phyloP scores from a whole-genome alignment of 2,113 vertebrate genomes.

The Xerus inauris region DNA sequence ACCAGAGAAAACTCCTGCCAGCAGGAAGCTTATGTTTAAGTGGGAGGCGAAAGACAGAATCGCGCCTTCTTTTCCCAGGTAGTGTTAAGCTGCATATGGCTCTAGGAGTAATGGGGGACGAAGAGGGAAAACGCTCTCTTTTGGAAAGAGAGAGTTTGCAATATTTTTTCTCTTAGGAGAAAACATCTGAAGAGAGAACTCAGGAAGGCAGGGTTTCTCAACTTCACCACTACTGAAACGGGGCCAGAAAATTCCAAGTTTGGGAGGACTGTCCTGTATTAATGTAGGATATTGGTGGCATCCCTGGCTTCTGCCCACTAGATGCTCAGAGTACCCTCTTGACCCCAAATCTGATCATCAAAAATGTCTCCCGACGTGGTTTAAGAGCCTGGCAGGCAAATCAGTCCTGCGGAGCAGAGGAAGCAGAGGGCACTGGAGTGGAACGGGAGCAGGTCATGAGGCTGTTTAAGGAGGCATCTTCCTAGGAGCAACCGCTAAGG shows the following conservation, averaged over 20 bases:
- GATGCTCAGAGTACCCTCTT: background rate
- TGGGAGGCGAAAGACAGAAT: background rate
- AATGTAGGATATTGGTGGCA: background rate
- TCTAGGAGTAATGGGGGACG: no score
- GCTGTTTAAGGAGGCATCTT: background rate
- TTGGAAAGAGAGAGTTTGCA: background rate
- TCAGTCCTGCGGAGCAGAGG: background rate
- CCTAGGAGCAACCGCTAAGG: background rate
- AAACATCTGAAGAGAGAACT: background rate
- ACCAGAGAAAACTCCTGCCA: background rate
- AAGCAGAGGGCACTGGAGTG: no score
- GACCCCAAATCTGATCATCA: background rate
- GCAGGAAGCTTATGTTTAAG: background rate
- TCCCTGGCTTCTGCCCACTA: background rate
- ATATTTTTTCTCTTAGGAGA: background rate
- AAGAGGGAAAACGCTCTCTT: background rate
- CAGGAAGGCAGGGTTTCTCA: background rate
- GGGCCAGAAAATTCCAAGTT: background rate
- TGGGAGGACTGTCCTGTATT: background rate
- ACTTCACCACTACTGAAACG: background rate
- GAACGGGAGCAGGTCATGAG: background rate
- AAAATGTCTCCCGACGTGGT: background rate
- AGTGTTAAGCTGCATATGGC: background rate
- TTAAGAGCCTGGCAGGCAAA: no score
- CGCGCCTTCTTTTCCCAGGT: background rate